A percentile compares a stretch with the other conserved stretches of the same genome.
phyloP scores from a whole-genome alignment of 2,888 invertebrate species.

The Cinara cedri region DNA sequence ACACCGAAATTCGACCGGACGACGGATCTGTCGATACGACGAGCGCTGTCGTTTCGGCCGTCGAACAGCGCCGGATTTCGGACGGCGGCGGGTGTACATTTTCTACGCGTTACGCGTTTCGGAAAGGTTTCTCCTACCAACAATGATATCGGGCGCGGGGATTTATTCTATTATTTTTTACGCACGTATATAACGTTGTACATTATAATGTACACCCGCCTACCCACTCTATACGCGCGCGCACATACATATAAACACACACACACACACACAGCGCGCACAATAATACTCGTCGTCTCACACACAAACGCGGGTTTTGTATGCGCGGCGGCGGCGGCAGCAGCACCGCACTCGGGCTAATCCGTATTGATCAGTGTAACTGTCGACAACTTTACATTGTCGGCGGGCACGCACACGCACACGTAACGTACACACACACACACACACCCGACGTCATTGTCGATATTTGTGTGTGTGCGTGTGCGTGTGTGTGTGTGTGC shows the following conservation, averaged over 20 bases:
- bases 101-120: neutral
- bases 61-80: neutral
- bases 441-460: neutral
- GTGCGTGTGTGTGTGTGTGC: no score
- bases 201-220: neutral
- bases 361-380: constrained; percentile 55
- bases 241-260: neutral
- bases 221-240: neutral
- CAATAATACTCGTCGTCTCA: no score
- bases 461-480: neutral
- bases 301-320: neutral
- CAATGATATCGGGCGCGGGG: no score
- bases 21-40: no score
- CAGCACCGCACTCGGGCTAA: constrained; percentile 7
- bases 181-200: neutral
- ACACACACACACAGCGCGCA: no score
- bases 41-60: no score
- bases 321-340: no score
- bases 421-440: neutral
- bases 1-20: no score
- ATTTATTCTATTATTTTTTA: no score
- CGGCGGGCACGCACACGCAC: neutral
- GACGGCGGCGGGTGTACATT: neutral
- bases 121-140: neutral
- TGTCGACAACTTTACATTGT: constrained; percentile 51